These are phyloP conservation scores for Sebastolobus alascanus DNA, from an alignment of 2,797 vertebrate species.

Conservation along the genomic window DNA sequence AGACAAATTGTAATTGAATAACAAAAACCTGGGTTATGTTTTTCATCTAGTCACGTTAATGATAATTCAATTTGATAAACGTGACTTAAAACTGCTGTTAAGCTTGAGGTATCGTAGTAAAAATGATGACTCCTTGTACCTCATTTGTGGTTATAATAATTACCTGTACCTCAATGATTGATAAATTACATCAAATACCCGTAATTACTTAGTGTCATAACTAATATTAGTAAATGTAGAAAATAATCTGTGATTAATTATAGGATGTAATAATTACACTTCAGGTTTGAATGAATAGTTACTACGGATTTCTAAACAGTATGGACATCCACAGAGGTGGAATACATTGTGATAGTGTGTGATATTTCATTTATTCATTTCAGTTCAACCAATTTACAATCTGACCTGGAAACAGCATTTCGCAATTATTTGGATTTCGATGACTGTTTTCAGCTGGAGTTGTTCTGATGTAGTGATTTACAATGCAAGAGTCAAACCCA, in stretches of 20 bases:
- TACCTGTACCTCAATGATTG: neutral
- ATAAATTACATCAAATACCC: neutral
- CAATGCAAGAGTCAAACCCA: neutral
- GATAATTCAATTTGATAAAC: neutral
- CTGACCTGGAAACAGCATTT: neutral
- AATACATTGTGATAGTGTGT: neutral
- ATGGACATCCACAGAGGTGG: neutral
- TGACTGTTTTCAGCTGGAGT: neutral
- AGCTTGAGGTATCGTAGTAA: neutral
- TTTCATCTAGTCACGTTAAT: neutral
- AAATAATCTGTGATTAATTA: neutral
- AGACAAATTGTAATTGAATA: neutral
- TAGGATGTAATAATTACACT: neutral
- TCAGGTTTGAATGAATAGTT: conserved; percentile 2
- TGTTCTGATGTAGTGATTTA: neutral
- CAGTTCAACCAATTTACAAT: neutral
- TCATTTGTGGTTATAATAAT: conserved; percentile 8
- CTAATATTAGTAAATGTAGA: neutral
- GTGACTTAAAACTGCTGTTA: neutral
- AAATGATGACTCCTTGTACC: neutral
- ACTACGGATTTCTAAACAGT: neutral
- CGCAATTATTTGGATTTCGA: neutral
- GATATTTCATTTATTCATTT: conserved; percentile 7
- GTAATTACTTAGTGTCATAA: neutral
- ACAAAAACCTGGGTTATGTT: neutral